These are phyloP conservation scores for Tetragonula clypearis DNA, from an alignment of 1,140 invertebrate species.

Conservation along the genomic window DNA sequence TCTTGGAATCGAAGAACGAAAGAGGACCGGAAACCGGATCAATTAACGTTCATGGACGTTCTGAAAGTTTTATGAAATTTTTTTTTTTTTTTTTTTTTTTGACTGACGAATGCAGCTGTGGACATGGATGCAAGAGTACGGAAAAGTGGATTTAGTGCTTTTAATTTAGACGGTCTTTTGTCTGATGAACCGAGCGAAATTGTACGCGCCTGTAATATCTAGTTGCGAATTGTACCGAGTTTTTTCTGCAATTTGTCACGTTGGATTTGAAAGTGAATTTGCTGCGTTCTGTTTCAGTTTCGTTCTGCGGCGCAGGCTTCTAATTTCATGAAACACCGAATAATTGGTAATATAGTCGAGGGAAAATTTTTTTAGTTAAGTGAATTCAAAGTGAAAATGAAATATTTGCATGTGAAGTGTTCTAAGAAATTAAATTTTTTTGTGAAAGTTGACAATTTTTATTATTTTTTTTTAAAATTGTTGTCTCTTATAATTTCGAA, in stretches of 20 bases:
- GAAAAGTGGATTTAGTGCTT: constrained; percentile 1
- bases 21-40: neutral
- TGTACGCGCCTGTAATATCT: neutral
- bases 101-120: neutral
- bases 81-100: neutral
- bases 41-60: neutral
- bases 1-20: neutral
- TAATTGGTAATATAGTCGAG: neutral
- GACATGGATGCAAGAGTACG: neutral
- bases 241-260: neutral
- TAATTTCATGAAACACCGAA: neutral
- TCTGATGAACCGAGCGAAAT: neutral
- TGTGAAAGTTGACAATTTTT: neutral
- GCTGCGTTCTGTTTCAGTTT: neutral
- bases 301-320: too few species aligned
- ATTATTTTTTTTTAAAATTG: neutral
- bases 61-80: neutral
- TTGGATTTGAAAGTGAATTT: neutral
- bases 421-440: neutral
- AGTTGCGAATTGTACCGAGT: neutral
- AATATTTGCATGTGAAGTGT: neutral
- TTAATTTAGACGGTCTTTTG: neutral
- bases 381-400: neutral
- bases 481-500: neutral
- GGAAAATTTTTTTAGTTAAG: neutral